Evolutionary conservation across 2,797 vertebrate species (phyloP), one percentile per base, ranked within the genome.

Genomic region (Malurus leucopterus): DNA sequence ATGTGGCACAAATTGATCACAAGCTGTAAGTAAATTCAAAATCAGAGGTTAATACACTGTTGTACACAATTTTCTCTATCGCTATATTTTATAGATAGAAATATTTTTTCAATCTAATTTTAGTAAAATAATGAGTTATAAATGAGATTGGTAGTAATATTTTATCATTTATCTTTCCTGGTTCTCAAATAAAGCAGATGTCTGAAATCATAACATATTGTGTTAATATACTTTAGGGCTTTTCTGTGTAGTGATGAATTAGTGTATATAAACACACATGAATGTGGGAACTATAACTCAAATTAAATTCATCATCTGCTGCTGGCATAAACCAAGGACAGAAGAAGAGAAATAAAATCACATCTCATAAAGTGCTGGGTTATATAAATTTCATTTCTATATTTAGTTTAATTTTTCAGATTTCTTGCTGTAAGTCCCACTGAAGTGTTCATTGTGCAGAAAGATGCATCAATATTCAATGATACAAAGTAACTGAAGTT

Each of bases 201-300:
- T 76, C 67, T 89, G 55, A 85, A 90, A 83, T 93, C 44, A 59
- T 87, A 89, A 77, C 46, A 32, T 88, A 72, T 8, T 87, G 51
- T 81, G 68, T 77, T 89, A 90, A 78, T 87, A 85, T 38, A 83
- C n/a, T 91, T 86, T 4, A 49, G 70, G 49, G 34, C 32, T 84
- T 89, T 84, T 88, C 46, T 50, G 4, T 54, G n/a, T 68, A 44
- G 62, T 70, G 70, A 86, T 75, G 44, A 92, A 83, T 92, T 91
- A 71, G 54, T 63, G 9, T 83, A 20, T 69, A 68, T 84, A 84
- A 84, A 84, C 61, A 79, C 24, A 70, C 9, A 40, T 75, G 29
- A 62, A 40, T 79, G 27, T 76, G 27, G 43, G 78, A 88, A 72
- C 29, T 57, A 10, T 78, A 84, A 91, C 29, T 89, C 54, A 89